Percentiles rank a stretch among this genome's conserved stretches.
Evolutionary conservation across 2,888 invertebrate genomes (phyloP).

Genomic region (Parnassius apollo): DNA sequence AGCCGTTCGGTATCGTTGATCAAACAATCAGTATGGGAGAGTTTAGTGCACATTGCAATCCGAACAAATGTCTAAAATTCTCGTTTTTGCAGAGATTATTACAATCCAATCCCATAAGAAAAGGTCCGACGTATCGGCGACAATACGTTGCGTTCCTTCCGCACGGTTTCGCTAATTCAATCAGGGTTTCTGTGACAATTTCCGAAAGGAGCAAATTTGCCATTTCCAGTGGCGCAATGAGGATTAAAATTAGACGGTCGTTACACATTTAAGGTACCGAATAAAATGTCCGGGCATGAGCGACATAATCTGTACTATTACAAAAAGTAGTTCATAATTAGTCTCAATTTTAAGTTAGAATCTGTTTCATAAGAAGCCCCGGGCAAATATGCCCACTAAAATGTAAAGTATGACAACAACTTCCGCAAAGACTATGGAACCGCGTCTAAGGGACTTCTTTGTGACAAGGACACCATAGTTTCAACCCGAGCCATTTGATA

Average conservation of each 20-base stretch:
- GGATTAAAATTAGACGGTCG: constrained; percentile 46
- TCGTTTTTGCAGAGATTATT: constrained; percentile 58
- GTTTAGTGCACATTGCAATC: constrained; percentile 49
- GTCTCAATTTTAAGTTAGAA: no score
- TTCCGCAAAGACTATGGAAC: no score
- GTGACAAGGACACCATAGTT: no score
- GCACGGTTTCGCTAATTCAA: constrained; percentile 43
- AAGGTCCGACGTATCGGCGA: constrained; percentile 33
- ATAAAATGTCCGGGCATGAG: constrained; percentile 13
- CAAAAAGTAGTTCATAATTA: no score
- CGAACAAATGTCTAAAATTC: constrained; percentile 42
- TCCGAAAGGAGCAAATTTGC: constrained; percentile 29
- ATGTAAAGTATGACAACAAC: no score
- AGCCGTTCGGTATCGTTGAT: constrained; percentile 15
- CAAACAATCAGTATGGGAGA: constrained; percentile 43
- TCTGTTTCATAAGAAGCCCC: no score
- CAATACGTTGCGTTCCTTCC: constrained; percentile 46
- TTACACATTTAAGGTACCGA: constrained; percentile 33
- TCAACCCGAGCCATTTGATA: no score
- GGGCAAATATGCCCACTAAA: no score
- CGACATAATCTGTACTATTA: background rate
- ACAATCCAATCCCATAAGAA: constrained; percentile 57
- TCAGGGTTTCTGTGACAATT: constrained; percentile 46
- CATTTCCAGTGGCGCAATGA: constrained; percentile 42
- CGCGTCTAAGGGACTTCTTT: no score